Evolutionary conservation across 1,140 invertebrate genomes (phyloP).

Genomic region (Eciton burchellii): DNA sequence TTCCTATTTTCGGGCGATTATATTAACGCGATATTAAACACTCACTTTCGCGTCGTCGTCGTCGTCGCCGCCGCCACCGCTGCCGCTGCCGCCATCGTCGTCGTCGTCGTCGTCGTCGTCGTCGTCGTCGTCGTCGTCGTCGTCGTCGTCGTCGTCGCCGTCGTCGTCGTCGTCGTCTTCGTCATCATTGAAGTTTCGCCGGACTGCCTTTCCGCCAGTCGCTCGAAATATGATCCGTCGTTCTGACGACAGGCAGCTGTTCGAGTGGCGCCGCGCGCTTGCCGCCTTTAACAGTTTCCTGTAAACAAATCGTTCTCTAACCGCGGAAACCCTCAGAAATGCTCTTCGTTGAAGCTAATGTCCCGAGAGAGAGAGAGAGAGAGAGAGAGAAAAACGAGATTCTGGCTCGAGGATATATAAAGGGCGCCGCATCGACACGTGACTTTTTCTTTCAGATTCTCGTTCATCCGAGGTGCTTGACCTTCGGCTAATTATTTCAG

Average conservation of each 20-base stretch:
- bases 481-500: neutral
- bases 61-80: neutral
- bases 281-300: constrained; percentile 17
- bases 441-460: neutral
- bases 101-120: neutral
- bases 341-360: neutral
- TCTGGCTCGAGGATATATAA: neutral
- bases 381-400: too few relatives aligned
- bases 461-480: neutral
- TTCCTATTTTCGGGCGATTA: constrained; percentile 67
- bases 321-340: constrained; percentile 7
- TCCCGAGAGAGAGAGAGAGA: neutral
- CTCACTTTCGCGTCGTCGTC: constrained; percentile 38
- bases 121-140: neutral
- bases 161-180: neutral
- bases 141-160: constrained; percentile 9
- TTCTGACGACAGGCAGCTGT: constrained; percentile 36
- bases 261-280: neutral
- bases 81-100: neutral
- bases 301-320: constrained; percentile 41
- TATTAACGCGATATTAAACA: constrained; percentile 62
- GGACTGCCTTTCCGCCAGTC: constrained; percentile 33
- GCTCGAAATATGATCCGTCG: constrained; percentile 53
- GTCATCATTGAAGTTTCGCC: constrained; percentile 31
- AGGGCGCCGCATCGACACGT: neutral